Evolutionary conservation across 2,888 invertebrate species (phyloP), one percentile per base, ranked within the genome.

Genomic region (Drosophila mimica): DNA sequence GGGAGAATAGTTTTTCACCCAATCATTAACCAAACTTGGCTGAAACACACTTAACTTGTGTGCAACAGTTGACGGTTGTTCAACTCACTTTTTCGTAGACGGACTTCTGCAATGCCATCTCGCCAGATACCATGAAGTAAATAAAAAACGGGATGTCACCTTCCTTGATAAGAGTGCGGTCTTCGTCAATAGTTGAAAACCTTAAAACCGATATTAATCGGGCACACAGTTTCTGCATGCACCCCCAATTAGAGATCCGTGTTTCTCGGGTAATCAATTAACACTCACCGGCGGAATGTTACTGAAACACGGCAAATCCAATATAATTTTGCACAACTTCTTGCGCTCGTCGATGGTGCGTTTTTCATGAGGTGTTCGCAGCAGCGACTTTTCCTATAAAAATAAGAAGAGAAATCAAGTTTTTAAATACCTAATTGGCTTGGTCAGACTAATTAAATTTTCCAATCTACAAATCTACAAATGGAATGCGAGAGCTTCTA

Each of bases 81-180:
- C 1, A 17, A 57, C 72, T 74, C 65, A 92, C 90, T 82, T 91
- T 92, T 30, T 93, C 92, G 36, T 88, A 91, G 0, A 83, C 28
- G 11, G n/a, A 67, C 46, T 81, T 86, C 4, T 79, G 79, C 46
- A 92, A 82, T 74, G 91, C 91, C 13, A 95, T 93, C 83, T 95
- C 94, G 3, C 96, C 96, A 7, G 94, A 94, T 15, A 96, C 92
- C 49, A 96, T 94, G 90, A 95, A 96, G 90, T 96, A 96, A 40
- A 96, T 90, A 0, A 94, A 95, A 60, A 94, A 92, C 0, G 96
- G 95, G 5, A 93, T 92, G 61, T 95, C 95, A 8, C 94, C 94
- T 88, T 96, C 95, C n/a, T 94, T 94, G 0, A 96, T 95, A 48
- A 97, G 94, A 0, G 93, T 92, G 2, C 95, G 94, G 1, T 94